Evolutionary conservation across 2,888 invertebrate genomes (phyloP).

Genomic region (Anthrax anthrax): DNA sequence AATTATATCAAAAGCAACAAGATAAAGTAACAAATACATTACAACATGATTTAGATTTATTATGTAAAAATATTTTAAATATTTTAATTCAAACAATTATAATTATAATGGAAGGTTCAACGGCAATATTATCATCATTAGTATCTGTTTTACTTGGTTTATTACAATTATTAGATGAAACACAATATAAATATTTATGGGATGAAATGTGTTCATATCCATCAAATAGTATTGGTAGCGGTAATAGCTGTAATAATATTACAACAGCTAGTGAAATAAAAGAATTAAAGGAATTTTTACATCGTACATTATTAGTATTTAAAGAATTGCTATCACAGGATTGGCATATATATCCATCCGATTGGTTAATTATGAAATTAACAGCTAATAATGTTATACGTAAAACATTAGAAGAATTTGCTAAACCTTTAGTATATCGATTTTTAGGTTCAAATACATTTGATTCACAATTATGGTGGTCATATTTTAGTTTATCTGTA

Average conservation of each 20-base stretch:
- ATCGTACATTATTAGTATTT: conserved; percentile 54
- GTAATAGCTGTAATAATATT: too few species aligned
- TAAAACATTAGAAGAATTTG: conserved; percentile 72
- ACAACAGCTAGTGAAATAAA: conserved; percentile 46
- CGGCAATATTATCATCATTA: conserved; percentile 54
- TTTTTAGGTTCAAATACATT: conserved; percentile 64
- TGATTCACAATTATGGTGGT: conserved; percentile 62
- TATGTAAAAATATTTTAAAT: conserved; percentile 66
- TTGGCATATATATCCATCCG: conserved; percentile 53
- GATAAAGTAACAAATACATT: conserved; percentile 36
- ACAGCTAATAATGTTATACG: conserved; percentile 75
- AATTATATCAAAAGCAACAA: conserved; percentile 37
- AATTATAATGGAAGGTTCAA: conserved; percentile 63
- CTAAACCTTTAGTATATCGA: conserved; percentile 70
- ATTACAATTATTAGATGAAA: conserved; percentile 72
- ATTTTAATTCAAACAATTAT: conserved; percentile 75
- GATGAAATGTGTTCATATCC: conserved; percentile 54
- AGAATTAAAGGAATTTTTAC: conserved; percentile 72
- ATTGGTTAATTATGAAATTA: conserved; percentile 84
- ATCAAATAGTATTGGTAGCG: conserved; percentile 25
- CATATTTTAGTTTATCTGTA: conserved; percentile 67
- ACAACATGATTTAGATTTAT: conserved; percentile 68
- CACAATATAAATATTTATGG: conserved; percentile 77
- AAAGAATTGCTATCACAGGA: conserved; percentile 32
- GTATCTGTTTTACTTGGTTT: conserved; percentile 77